Conservation (phyloP, 2,797 vertebrate species). For the Buphagus erythrorhynchus region DNA sequence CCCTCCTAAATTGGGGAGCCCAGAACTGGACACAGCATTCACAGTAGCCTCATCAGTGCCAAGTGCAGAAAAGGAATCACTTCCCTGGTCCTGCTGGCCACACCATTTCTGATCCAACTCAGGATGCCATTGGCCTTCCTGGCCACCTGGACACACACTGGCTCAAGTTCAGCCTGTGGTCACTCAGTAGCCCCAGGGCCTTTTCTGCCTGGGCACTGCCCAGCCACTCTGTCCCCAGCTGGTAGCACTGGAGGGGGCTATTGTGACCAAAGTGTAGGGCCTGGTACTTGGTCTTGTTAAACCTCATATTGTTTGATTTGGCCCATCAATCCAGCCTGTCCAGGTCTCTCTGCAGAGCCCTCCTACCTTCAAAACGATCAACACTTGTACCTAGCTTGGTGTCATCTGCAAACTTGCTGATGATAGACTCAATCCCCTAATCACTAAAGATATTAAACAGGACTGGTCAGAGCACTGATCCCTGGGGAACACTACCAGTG, state of each 20-base stretch:
- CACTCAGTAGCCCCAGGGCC: no score
- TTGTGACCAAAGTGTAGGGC: background rate
- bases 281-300: fast-evolving
- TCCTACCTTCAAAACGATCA: background rate
- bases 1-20: fast-evolving
- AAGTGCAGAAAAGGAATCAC: fast-evolving
- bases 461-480: background rate
- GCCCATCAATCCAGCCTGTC: background rate
- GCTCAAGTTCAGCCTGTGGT: background rate
- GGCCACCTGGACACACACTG: background rate
- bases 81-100: background rate
- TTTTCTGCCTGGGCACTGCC: background rate
- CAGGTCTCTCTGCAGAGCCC: background rate
- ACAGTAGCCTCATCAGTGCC: background rate
- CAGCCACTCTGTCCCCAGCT: background rate
- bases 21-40: background rate
- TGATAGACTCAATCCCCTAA: background rate
- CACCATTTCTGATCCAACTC: background rate
- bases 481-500: no score
- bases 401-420: background rate
- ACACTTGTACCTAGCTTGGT: fast-evolving
- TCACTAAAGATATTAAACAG: background rate
- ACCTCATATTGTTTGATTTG: fast-evolving
- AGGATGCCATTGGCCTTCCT: background rate
- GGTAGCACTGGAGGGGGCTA: background rate